Evolutionary conservation across 2,888 invertebrate species (phyloP).

Genomic region (Mactromeris polynyma): DNA sequence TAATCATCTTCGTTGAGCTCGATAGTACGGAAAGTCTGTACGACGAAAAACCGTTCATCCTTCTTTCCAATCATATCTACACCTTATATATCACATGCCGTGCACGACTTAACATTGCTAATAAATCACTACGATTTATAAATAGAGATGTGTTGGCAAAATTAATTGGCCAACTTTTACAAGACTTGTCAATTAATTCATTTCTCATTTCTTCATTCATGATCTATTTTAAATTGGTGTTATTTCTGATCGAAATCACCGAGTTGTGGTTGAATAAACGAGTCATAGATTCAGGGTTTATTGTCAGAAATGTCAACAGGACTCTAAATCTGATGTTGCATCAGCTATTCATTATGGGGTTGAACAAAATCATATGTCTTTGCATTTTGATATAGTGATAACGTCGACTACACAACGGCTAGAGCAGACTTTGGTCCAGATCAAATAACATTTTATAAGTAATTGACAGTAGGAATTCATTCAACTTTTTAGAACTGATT

Average conservation of each 20-base stretch:
- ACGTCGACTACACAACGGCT: not conserved
- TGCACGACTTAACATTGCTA: not conserved
- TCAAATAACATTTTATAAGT: not conserved
- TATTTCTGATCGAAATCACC: not conserved
- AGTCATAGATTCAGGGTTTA: not conserved
- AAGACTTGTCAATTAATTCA: not conserved
- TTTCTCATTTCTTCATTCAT: not conserved
- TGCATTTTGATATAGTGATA: not conserved
- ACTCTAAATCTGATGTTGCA: not conserved
- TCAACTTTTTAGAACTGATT: no score
- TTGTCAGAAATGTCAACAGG: not conserved
- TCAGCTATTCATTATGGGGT: not conserved
- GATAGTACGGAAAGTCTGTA: no score
- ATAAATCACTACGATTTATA: not conserved
- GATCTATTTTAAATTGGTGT: not conserved
- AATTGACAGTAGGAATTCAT: not conserved
- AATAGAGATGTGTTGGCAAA: not conserved
- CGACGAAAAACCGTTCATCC: no score
- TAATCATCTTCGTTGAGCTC: no score
- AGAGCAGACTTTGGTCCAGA: not conserved
- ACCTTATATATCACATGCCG: not conserved
- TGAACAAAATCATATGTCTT: not conserved
- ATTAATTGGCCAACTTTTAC: not conserved
- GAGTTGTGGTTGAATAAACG: not conserved
- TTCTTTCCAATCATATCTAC: not conserved